These are phyloP conservation scores for Trichoplusia ni DNA, from an alignment of 1,140 invertebrate species.

Conservation along the genomic window DNA sequence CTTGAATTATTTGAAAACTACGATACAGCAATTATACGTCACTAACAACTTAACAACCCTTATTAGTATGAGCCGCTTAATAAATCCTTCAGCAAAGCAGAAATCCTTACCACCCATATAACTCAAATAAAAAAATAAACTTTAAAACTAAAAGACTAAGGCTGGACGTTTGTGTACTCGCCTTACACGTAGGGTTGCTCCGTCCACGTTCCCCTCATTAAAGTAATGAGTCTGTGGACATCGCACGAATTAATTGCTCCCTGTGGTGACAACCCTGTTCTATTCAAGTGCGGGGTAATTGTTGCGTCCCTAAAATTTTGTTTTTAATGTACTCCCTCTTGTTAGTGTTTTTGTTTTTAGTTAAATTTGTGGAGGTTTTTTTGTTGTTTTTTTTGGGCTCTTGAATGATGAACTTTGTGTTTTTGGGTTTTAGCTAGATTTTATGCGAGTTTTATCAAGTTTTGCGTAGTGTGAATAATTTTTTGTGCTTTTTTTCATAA, in stretches of 20 bases:
- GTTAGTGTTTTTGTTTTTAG: not conserved
- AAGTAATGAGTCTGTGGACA: constrained; percentile 55
- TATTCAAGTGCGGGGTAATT: constrained; percentile 6
- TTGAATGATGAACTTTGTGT: too few relatives aligned
- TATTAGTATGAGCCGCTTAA: too few relatives aligned
- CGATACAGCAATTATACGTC: too few relatives aligned
- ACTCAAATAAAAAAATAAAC: not conserved
- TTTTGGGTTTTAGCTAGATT: too few relatives aligned
- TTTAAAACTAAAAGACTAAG: not conserved
- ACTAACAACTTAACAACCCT: too few relatives aligned
- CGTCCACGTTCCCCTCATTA: constrained; percentile 56
- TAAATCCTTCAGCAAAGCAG: too few relatives aligned
- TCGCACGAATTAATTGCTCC: constrained; percentile 47
- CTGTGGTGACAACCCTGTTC: not conserved
- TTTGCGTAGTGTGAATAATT: too few relatives aligned
- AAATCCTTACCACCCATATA: not conserved
- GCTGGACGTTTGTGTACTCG: not conserved
- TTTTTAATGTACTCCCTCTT: constrained; percentile 13
- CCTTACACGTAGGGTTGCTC: constrained; percentile 26
- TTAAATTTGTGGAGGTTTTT: constrained; percentile 5
- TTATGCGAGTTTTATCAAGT: too few relatives aligned
- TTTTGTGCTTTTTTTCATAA: too few relatives aligned
- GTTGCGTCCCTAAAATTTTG: constrained; percentile 14
- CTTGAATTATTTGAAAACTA: too few relatives aligned
- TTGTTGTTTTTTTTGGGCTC: not conserved